Evolutionary conservation across 2,888 invertebrate genomes (phyloP).

Genomic region (Mechanitis messenoides): DNA sequence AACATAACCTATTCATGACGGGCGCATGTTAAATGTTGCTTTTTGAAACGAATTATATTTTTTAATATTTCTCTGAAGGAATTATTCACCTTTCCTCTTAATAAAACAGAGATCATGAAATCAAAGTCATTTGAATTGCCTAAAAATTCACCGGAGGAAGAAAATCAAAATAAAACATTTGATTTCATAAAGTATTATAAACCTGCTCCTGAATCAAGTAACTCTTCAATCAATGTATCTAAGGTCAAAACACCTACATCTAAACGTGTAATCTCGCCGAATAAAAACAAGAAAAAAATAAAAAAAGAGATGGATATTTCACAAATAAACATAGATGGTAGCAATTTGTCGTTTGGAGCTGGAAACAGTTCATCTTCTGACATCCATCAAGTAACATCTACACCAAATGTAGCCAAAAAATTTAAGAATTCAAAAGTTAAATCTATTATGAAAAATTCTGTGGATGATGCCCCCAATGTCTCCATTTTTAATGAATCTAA

Average conservation of each 20-base stretch:
- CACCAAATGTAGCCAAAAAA: conserved; percentile 37
- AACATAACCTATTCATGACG: background rate
- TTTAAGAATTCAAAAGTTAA: conserved; percentile 38
- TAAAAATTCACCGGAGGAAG: conserved; percentile 31
- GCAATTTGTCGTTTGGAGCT: conserved; percentile 30
- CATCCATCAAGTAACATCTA: conserved; percentile 42
- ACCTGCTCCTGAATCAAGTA: conserved; percentile 45
- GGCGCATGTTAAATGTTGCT: background rate
- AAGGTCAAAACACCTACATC: conserved; percentile 30
- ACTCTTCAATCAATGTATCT: conserved; percentile 30
- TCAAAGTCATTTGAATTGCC: conserved; percentile 45
- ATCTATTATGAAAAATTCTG: conserved; percentile 51
- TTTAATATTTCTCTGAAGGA: background rate
- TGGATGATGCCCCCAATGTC: conserved; percentile 36
- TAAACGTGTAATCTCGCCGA: conserved; percentile 36
- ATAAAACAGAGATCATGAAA: conserved; percentile 39
- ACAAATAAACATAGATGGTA: conserved; percentile 42
- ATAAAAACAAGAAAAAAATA: conserved; percentile 42
- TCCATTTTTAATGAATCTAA: conserved; percentile 27
- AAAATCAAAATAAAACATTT: conserved; percentile 42
- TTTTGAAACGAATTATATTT: conserved; percentile 18
- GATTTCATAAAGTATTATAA: conserved; percentile 56
- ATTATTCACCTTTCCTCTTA: background rate
- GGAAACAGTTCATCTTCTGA: conserved; percentile 31
- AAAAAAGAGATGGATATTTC: conserved; percentile 41